Conservation (phyloP, 2,888 invertebrate genomes). For the Bembecia ichneumoniformis region DNA sequence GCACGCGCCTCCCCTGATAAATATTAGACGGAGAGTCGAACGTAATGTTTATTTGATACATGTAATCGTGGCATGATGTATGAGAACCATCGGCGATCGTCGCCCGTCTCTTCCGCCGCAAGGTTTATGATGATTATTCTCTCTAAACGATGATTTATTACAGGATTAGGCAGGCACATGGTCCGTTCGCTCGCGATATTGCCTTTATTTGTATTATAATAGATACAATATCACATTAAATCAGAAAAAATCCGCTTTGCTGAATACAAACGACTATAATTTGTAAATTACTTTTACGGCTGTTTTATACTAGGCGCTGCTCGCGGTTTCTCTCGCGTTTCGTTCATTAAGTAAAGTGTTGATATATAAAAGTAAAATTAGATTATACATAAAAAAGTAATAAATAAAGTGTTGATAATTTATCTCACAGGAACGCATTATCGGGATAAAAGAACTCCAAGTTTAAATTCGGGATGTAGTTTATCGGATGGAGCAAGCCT, state of each 20-base stretch:
- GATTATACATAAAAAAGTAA: too few relatives aligned
- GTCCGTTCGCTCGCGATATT: constrained; percentile 58
- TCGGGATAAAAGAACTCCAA: too few relatives aligned
- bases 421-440: too few relatives aligned
- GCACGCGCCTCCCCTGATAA: constrained; percentile 33
- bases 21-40: constrained; percentile 44
- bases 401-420: too few relatives aligned
- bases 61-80: constrained; percentile 66
- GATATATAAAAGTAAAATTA: too few relatives aligned
- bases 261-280: constrained; percentile 28
- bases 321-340: too few relatives aligned
- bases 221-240: constrained; percentile 34
- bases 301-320: too few relatives aligned
- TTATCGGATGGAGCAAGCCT: too few relatives aligned
- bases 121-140: constrained; percentile 67
- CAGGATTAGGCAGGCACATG: constrained; percentile 59
- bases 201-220: constrained; percentile 60
- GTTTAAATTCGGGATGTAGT: too few relatives aligned
- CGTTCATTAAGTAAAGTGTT: too few relatives aligned
- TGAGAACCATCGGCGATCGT: constrained; percentile 31
- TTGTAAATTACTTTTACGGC: not conserved
- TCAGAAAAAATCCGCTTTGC: constrained; percentile 47
- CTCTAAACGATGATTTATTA: constrained; percentile 69
- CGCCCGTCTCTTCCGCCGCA: constrained; percentile 20
- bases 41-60: constrained; percentile 68